Conservation (phyloP, 2,797 vertebrate genomes). For the Sebastiscus tertius region DNA sequence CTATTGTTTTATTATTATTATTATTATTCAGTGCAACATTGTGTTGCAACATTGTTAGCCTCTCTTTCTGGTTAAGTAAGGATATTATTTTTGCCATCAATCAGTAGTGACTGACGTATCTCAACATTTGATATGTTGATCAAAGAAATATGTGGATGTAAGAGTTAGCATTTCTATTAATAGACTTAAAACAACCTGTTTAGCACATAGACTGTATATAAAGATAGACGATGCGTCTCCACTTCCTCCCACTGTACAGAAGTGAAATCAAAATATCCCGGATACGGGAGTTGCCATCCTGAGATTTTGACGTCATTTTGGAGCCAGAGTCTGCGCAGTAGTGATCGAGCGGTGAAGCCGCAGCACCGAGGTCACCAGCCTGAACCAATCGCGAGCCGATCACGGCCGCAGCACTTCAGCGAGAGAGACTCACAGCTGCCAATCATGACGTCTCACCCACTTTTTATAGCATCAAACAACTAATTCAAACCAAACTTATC, state of each 20-base stretch:
- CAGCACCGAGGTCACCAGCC: fast-evolving
- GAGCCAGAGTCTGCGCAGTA: no score
- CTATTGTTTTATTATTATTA: neutral
- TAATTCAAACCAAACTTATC: no score
- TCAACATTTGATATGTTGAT: neutral
- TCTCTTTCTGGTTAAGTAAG: neutral
- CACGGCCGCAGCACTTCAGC: no score
- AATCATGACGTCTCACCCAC: fast-evolving
- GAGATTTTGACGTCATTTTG: no score
- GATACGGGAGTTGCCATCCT: fast-evolving
- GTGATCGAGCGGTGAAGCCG: no score
- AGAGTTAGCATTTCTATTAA: neutral
- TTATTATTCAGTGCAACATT: neutral
- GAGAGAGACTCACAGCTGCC: no score
- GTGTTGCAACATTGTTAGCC: neutral
- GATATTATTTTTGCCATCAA: neutral
- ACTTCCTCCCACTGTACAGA: no score
- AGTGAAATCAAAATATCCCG: no score
- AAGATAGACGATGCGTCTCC: no score
- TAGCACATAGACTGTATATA: no score
- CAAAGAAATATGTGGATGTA: neutral
- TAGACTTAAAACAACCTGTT: neutral
- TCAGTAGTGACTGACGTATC: neutral
- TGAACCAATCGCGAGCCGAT: no score
- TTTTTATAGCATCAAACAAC: no score